Base-by-base conservation (phyloP, 2,113 vertebrate species). In the Salvelinus alpinus region DNA sequence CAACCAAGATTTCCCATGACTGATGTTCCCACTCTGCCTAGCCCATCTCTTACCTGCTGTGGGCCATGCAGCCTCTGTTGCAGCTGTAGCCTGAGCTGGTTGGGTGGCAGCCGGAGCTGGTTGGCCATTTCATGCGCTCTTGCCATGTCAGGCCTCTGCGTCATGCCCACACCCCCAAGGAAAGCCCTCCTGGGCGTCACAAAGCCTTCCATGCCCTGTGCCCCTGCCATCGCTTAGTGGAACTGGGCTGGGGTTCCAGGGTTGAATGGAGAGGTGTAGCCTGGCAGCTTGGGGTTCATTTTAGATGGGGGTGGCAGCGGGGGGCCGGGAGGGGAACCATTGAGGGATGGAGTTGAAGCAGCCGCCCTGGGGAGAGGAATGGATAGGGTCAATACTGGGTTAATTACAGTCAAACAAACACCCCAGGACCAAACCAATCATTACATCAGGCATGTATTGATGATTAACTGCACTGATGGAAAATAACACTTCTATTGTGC, bases 11-110 rank as follows among this genome's bases (percentile, higher is more conserved):
- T 34, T 34, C 31, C 31, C 1, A 34, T 34, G 6, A 34, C 47
- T 14, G 47, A 51, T 51, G 12, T 51, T 7, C 12, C 47, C 47
- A 14, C 47, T 51, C 47, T 14, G 2, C 13, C 47, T 14, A 51
- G 12, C 47, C 47, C 47, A 51, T 51, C 12, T 90, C 31, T 34
- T 87, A 98, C 97, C 94, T 97, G 96, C 88, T 96, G 96, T 0
- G 96, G 96, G 0, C 96, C 95, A 82, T 98, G 96, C 24, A 98
- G 86, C 11, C 97, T 91, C 85, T 98, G 97, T 78, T 98, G 97
- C 59, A 98, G 94, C 85, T 98, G 97, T 69, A 96, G 93, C 20
- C 96, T 93, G 51, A 98, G 91, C 67, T 98, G 97, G 77, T 97
- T 97, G 16, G 97, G 94, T 5, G 96, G 95, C 69, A 97, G 92